Evolutionary conservation across 2,797 vertebrate species (phyloP).

Genomic region (Rhinatrema bivittatum): DNA sequence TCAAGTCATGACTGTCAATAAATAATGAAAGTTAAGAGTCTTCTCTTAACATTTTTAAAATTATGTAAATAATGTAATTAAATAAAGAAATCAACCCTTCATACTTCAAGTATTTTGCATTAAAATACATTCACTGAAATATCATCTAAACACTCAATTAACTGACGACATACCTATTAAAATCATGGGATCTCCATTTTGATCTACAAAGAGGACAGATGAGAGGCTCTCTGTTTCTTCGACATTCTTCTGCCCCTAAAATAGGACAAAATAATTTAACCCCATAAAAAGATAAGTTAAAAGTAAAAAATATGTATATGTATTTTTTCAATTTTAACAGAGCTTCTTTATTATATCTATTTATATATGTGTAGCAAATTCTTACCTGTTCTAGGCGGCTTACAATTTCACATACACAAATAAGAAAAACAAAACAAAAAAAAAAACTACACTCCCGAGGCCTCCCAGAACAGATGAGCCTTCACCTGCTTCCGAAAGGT

Average conservation of each 20-base stretch:
- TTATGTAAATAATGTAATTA: not conserved
- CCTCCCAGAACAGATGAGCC: no score
- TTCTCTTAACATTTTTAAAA: not conserved
- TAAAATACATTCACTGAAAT: not conserved
- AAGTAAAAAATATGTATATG: no score
- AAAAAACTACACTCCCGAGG: no score
- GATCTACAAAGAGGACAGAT: constrained; percentile 84
- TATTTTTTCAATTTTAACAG: no score
- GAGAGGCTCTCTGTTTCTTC: constrained; percentile 75
- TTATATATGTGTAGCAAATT: no score
- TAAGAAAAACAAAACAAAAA: no score
- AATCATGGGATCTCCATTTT: constrained; percentile 82
- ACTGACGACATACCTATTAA: constrained; percentile 62
- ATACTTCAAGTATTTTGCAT: not conserved
- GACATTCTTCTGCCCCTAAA: constrained; percentile 83
- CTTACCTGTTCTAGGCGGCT: no score
- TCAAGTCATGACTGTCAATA: constrained; percentile 63
- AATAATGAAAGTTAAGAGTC: constrained; percentile 1
- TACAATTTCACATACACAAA: no score
- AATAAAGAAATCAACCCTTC: no score
- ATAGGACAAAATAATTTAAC: constrained; percentile 10
- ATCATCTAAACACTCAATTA: not conserved
- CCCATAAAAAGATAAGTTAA: no score
- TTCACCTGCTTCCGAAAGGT: no score
- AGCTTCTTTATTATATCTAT: no score